Base-by-base conservation (phyloP, 2,113 vertebrate species). In the Condylura cristata region DNA sequence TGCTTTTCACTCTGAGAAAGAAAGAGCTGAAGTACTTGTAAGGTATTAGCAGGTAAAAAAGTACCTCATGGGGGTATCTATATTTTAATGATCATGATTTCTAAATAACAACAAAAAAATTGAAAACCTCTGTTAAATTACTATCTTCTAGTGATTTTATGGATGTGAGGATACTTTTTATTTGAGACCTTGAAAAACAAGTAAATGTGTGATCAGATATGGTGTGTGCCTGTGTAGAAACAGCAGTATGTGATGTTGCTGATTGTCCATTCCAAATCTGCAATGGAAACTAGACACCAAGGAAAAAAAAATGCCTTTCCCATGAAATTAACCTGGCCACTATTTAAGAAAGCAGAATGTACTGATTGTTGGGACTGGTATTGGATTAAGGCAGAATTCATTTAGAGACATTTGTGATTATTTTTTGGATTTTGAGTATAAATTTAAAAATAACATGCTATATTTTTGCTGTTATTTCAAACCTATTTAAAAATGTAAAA, bases 41-140 rank as follows among this genome's bases (percentile, higher is more conserved):
- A 53, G 22, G 6, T 56, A 2, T 70, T 86, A 89, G 2, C 44
- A 90, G 34, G 44, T 76, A 71, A 39, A 58, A 41, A 70, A 37
- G 13, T 28, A 32, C n/a, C 1, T 78, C 3, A 88, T 46, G 24
- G 68, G 4, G 17, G 8, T 60, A 30, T 63, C 78, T 61, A 30
- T 90, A 66, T 72, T 74, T 89, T 61, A 37, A 89, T 79, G 11
- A 2, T 63, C 3, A 39, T 46, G 5, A 53, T 84, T 91, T 89
- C 20, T 30, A 89, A 72, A 37, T 60, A 72, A 51, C 34, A 7
- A 78, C 6, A 53, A 53, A 46, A 34, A 70, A 74, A 46, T 37
- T 41, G 5, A 68, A 32, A 89, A 28, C 1, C 13, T 58, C 18
- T 58, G 6, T 63, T 65, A 65, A 92, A 65, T 28, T 34, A 6